Evolutionary conservation across 2,888 invertebrate species (phyloP).

Genomic region (Capitulum mitella): DNA sequence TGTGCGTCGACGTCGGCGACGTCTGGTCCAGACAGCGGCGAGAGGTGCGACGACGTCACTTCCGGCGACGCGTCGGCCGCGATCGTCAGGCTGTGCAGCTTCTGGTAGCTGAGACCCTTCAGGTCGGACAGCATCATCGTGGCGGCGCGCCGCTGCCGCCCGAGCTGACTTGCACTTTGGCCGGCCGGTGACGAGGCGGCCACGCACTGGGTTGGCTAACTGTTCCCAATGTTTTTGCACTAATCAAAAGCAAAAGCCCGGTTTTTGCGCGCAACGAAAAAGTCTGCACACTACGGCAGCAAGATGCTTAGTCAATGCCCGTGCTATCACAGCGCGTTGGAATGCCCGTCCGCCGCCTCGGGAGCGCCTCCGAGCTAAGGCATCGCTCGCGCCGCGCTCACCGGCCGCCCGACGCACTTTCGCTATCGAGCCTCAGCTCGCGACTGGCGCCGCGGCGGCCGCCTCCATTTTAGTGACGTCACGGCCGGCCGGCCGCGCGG

Average conservation of each 20-base stretch:
- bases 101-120: neutral
- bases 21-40: neutral
- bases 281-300: slow-evolving; percentile 11
- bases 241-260: neutral
- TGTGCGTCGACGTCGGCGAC: neutral
- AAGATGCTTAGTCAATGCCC: neutral
- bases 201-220: neutral
- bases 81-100: neutral
- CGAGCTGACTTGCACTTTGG: neutral
- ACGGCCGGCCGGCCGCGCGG: neutral
- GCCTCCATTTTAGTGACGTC: slow-evolving; percentile 20
- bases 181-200: neutral
- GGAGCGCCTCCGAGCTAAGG: neutral
- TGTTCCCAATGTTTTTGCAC: neutral
- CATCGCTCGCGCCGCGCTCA: neutral
- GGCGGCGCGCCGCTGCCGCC: neutral
- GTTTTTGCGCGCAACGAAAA: neutral
- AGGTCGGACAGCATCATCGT: neutral
- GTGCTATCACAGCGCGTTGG: neutral
- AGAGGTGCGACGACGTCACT: slow-evolving; percentile 17
- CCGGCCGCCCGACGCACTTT: slow-evolving; percentile 7
- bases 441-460: neutral
- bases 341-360: neutral
- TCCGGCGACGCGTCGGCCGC: neutral
- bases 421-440: neutral